Evolutionary conservation across 2,797 vertebrate species (phyloP).

Genomic region (Melanotaenia parkinsoni): DNA sequence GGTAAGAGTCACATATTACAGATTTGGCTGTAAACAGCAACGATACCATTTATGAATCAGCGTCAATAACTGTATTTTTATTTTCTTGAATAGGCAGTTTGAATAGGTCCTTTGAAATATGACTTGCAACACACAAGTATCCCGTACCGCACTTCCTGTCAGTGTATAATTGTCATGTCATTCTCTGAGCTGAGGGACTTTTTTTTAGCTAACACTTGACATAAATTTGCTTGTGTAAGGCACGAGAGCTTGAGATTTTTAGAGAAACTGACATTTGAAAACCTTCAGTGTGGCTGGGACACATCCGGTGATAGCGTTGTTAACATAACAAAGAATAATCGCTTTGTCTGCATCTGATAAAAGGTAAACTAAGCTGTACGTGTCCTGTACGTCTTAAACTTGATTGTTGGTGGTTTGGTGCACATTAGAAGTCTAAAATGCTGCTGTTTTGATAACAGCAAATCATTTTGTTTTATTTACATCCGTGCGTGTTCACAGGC

Average conservation of each 20-base stretch:
- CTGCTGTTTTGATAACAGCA: background rate
- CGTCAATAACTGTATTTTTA: conserved; percentile 4
- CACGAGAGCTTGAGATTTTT: background rate
- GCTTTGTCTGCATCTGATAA: conserved; percentile 70
- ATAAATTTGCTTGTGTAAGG: background rate
- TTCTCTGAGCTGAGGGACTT: background rate
- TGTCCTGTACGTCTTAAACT: conserved; percentile 20
- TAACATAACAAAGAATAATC: conserved; percentile 52
- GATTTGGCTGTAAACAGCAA: conserved; percentile 1
- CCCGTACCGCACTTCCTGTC: conserved; percentile 26
- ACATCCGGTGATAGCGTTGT: conserved; percentile 44
- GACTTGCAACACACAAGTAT: background rate
- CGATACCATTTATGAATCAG: background rate
- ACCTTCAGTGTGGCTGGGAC: conserved; percentile 16
- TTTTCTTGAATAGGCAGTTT: conserved; percentile 12
- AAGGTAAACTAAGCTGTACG: conserved; percentile 40
- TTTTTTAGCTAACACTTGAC: background rate
- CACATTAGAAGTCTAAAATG: background rate
- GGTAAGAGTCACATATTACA: background rate
- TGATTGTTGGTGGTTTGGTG: conserved; percentile 16
- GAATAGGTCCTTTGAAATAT: background rate
- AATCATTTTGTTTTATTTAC: background rate
- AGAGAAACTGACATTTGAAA: conserved; percentile 16
- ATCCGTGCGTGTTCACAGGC: background rate
- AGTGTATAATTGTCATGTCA: background rate